Evolutionary conservation across 2,888 invertebrate species (phyloP).

Genomic region (Quadroppia sp.): DNA sequence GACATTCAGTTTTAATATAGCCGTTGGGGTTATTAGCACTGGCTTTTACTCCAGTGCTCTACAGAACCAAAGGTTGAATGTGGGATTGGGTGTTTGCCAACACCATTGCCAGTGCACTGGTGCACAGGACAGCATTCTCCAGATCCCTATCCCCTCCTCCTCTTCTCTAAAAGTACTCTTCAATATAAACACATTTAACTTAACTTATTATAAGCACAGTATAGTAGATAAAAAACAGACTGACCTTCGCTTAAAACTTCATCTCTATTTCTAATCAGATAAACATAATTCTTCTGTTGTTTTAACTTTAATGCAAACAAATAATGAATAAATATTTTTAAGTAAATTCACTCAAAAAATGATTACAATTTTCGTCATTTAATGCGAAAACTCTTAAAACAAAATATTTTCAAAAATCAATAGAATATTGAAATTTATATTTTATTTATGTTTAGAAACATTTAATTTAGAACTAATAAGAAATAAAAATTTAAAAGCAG

Average conservation of each 20-base stretch:
- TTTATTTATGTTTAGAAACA: background rate
- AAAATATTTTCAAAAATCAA: too few species aligned
- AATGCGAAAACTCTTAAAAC: too few species aligned
- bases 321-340: too few species aligned
- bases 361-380: too few species aligned
- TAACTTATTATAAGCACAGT: too few species aligned
- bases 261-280: too few species aligned
- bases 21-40: constrained; percentile 22
- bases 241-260: too few species aligned
- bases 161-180: background rate
- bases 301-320: too few species aligned
- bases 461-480: background rate
- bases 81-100: constrained; percentile 34
- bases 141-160: background rate
- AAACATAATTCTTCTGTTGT: too few species aligned
- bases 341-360: too few species aligned
- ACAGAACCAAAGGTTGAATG: background rate
- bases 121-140: background rate
- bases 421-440: background rate
- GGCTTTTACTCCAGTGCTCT: background rate
- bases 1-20: background rate
- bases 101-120: background rate
- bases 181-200: background rate
- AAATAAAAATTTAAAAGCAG: constrained; percentile 13
- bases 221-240: too few species aligned